Evolutionary conservation across 2,113 vertebrate species (phyloP), one percentile per base, ranked within the genome.

Genomic region (Rhadina sibilatrix): DNA sequence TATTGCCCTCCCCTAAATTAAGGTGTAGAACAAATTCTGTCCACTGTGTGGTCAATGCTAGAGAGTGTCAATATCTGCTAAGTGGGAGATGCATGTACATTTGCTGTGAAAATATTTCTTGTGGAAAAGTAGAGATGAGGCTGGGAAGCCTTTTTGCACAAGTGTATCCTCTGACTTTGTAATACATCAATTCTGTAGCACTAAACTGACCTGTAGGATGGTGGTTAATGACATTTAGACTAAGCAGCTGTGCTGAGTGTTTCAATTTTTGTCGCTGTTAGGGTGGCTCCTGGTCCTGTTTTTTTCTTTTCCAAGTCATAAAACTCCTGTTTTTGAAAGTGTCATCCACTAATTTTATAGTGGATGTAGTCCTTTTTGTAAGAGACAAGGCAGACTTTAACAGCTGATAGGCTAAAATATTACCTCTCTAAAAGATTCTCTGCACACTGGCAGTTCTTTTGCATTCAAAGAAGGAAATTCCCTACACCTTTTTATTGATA

Each of bases 1-100:
- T 78, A 54, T 69, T 49, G 20, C 15, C 7, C 18, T 60, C 28
- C 28, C 2, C 15, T 12, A 47, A 47, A 75, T 35, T 59, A 30
- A 76, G 0, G 1, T 8, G 12, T 46, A 37, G 44, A 75, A 60
- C 35, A 87, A 78, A 75, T 18, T 50, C 25, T 46, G 6, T 33
- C 23, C 11, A 11, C 14, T 33, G 10, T 30, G 35, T 57, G 8
- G 20, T 19, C 0, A 0, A 18, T 38, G 30, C 21, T 40, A 52
- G 75, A 69, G 61, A 71, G 28, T 46, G 31, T 61, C 46, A 69
- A 19, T 23, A 25, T 17, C n/a, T 60, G 44, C 27, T 89, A 57
- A 12, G 44, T 31, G 49, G 23, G n/a, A 79, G 8, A 82, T 38
- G 19, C 24, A 12, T 0, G 4, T 15, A 25, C 27, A 30, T 83